Evolutionary conservation across 92 coral and sea anemone genomes (phyloP).

Genomic region (Phenganax marumi): DNA sequence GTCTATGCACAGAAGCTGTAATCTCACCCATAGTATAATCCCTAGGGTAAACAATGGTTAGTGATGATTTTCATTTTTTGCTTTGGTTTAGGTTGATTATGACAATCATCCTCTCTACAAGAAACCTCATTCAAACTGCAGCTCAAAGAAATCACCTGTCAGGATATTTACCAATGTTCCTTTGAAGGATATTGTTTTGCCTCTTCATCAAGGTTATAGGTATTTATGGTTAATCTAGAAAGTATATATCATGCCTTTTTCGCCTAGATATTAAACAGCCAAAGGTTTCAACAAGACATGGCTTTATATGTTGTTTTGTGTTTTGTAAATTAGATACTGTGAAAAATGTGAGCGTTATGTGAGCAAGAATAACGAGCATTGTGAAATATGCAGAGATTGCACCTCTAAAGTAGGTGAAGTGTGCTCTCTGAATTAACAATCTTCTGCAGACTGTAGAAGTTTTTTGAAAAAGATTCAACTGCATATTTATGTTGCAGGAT

Average conservation of each 20-base stretch:
- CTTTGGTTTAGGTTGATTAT: constrained; percentile 70
- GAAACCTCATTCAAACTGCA: constrained; percentile 56
- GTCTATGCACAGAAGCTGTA: no score
- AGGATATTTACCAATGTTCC: constrained; percentile 86
- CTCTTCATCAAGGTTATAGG: constrained; percentile 89
- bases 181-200: constrained; percentile 66
- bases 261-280: neutral
- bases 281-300: neutral
- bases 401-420: constrained; percentile 73
- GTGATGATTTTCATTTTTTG: neutral
- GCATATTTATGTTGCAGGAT: constrained; percentile 59
- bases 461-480: neutral
- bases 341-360: constrained; percentile 73
- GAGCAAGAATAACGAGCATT: constrained; percentile 76
- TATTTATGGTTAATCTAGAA: constrained; percentile 61
- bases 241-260: neutral
- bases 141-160: constrained; percentile 87
- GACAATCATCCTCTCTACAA: constrained; percentile 92
- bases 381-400: constrained; percentile 71
- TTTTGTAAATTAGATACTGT: constrained; percentile 65
- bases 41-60: neutral
- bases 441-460: neutral
- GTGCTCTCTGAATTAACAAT: neutral
- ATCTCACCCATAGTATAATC: neutral
- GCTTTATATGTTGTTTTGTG: neutral